These are phyloP conservation scores for Minunthozetes semirufus DNA, from an alignment of 2,888 invertebrate species.

Conservation along the genomic window DNA sequence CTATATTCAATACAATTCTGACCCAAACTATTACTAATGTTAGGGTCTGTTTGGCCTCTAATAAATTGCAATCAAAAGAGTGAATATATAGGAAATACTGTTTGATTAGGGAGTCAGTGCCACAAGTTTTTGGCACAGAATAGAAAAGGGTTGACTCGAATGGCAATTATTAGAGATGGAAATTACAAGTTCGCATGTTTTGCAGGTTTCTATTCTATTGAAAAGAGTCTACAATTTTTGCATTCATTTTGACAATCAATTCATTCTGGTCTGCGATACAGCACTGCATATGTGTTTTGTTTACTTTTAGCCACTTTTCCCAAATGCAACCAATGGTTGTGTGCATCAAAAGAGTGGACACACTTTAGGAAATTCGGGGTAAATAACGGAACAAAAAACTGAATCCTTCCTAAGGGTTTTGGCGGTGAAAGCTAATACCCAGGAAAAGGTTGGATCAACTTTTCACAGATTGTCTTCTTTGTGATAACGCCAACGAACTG, in stretches of 20 bases:
- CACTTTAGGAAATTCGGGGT: neutral
- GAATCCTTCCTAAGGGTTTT: slow-evolving; percentile 3
- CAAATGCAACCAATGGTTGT: neutral
- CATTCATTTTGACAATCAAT: neutral
- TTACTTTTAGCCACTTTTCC: neutral
- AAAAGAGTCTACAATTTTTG: neutral
- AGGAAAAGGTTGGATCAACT: neutral
- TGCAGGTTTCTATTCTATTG: neutral
- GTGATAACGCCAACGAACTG: neutral
- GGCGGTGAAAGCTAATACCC: neutral
- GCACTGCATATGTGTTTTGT: slow-evolving; percentile 14
- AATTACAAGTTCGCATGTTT: slow-evolving; percentile 27
- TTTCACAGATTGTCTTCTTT: neutral
- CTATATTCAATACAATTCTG: neutral
- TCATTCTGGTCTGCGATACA: neutral
- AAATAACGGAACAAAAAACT: neutral
- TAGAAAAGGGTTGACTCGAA: slow-evolving; percentile 9
- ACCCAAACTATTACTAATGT: neutral
- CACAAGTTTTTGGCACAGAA: neutral
- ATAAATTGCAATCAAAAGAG: neutral
- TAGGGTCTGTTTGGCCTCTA: neutral
- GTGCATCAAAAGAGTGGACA: neutral
- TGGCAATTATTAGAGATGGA: neutral
- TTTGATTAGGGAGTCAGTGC: neutral
- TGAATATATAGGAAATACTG: slow-evolving; percentile 8